Evolutionary conservation across 1,140 invertebrate genomes (phyloP), one percentile per base, ranked within the genome.

Genomic region (Nymphalis io): DNA sequence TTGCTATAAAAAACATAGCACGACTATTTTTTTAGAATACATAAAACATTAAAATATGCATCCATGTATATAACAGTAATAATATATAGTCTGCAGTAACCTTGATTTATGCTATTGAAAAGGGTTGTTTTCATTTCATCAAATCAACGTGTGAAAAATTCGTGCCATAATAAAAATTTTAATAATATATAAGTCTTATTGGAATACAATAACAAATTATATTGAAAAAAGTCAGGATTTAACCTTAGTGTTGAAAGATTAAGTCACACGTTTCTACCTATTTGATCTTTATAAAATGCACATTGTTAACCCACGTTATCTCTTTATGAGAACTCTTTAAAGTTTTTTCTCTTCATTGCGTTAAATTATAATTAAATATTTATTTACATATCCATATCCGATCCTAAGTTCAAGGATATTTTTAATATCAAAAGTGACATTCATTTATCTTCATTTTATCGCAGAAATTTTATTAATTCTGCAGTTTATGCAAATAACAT

Each of bases 371-470:
- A 39, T 59, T 40, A 59, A 38, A 39, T 59, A 21, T 55, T 8
- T 63, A 39, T 53, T 38, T 33, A n/a, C 42, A 16, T 61, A 48
- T 61, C 60, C 23, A 38, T 16, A 67, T 67, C 58, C 65, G 57
- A 67, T 46, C 57, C 13, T 51, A 39, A 62, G 67, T 48, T 70
- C 53, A 70, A 70, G 53, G 40, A 21, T 20, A 59, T 12, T 18
- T 33, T 62, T 61, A 21, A 60, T 60, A 58, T 62, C 55, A 21
- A 51, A 70, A 40, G 51, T 69, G 60, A 69, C 40, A 61, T 68
- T 68, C 15, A 62, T n/a, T 27, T 55, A 48, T 60, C 38, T n/a
- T 16, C 21, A 40, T 5, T n/a, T 48, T 62, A 62, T 53, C 61
- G 60, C 23, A 39, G n/a, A 48, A 48, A 48, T 48, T n/a, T 48